phyloP scores from a whole-genome alignment of 2,113 vertebrate genomes.

The Bothrops jararaca region DNA sequence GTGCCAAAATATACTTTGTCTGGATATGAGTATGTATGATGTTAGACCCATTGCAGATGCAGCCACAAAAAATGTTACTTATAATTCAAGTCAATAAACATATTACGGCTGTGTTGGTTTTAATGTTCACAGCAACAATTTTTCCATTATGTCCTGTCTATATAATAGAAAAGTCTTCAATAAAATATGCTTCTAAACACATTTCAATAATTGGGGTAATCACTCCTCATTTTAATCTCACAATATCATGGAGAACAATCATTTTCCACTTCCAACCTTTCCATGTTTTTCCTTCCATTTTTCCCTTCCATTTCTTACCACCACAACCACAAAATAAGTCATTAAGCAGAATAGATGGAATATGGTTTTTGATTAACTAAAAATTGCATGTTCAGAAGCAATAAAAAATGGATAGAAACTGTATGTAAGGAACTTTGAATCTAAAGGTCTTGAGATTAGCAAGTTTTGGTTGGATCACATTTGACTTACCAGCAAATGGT shows the following conservation, averaged over 20 bases:
- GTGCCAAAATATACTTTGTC: background rate
- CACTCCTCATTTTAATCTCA: background rate
- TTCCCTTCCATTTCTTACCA: background rate
- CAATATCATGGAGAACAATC: background rate
- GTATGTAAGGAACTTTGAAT: background rate
- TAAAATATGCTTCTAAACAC: background rate
- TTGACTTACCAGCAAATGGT: background rate
- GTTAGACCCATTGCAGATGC: background rate
- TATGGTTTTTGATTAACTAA: background rate
- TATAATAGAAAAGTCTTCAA: background rate
- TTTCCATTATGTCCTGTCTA: background rate
- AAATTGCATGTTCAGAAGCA: background rate
- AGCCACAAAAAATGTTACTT: background rate
- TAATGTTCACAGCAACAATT: background rate
- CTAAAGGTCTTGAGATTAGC: background rate
- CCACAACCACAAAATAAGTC: background rate
- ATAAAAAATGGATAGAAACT: background rate
- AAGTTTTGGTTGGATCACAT: background rate
- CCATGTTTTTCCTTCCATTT: background rate
- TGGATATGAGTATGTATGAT: background rate
- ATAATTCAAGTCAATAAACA: background rate
- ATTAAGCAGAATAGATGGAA: background rate
- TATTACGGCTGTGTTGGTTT: background rate
- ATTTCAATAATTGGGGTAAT: background rate
- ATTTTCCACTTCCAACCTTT: background rate